Conservation (phyloP, 2,113 vertebrate species). For the Synchiropus splendidus region DNA sequence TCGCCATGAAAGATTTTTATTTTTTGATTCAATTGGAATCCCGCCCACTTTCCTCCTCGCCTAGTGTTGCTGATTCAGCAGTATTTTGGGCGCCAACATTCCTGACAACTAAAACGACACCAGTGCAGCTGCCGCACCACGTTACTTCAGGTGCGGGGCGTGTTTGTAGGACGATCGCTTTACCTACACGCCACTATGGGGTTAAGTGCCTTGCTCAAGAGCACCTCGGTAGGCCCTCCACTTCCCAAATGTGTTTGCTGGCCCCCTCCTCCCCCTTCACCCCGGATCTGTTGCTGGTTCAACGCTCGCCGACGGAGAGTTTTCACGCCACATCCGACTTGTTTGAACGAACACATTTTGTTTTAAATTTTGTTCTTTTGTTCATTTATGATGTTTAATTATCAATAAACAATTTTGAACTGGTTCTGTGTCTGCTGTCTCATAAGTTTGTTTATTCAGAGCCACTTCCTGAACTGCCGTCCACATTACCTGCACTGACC, state of each 20-base stretch:
- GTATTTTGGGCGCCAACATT: slow-evolving; percentile 44
- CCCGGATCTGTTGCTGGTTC: slow-evolving; percentile 60
- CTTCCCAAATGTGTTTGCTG: slow-evolving; percentile 31
- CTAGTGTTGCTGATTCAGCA: background rate
- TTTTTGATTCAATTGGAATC: slow-evolving; percentile 21
- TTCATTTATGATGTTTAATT: slow-evolving; percentile 59
- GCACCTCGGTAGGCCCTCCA: slow-evolving; percentile 47
- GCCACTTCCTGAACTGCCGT: too few relatives aligned
- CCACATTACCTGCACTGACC: too few relatives aligned
- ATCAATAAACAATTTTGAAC: slow-evolving; percentile 61
- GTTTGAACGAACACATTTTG: slow-evolving; percentile 55
- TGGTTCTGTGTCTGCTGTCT: background rate
- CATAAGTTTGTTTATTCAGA: background rate
- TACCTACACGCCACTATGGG: slow-evolving; percentile 34
- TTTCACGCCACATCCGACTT: slow-evolving; percentile 54
- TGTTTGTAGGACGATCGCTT: slow-evolving; percentile 22
- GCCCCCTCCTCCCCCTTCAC: too few relatives aligned
- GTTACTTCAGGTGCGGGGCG: slow-evolving; percentile 21
- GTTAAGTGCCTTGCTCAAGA: slow-evolving; percentile 61
- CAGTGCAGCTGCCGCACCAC: slow-evolving; percentile 15
- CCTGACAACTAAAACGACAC: slow-evolving; percentile 35
- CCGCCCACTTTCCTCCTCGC: slow-evolving; percentile 7
- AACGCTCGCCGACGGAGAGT: slow-evolving; percentile 31
- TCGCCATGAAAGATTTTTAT: slow-evolving; percentile 21
- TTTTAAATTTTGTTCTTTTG: slow-evolving; percentile 59